Conservation (phyloP, 2,113 vertebrate species). For the Leptobrachium ailaonicum region DNA sequence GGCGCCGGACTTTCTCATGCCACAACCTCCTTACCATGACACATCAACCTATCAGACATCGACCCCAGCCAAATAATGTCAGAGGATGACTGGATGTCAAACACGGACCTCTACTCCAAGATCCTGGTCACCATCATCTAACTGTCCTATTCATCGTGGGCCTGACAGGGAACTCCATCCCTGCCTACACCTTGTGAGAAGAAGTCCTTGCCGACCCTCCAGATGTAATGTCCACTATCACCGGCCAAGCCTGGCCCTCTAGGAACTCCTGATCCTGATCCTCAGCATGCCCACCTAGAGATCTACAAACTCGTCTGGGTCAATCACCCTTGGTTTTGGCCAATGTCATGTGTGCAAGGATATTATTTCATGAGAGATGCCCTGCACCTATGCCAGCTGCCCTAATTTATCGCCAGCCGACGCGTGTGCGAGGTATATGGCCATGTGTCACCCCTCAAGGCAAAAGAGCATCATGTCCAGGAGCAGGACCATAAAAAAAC, state of each 20-base stretch:
- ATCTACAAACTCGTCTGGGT: slow-evolving; percentile 98
- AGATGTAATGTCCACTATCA: slow-evolving; percentile 94
- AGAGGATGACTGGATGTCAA: slow-evolving; percentile 82
- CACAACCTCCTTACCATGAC: slow-evolving; percentile 51
- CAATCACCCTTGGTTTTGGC: slow-evolving; percentile 95
- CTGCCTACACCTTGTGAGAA: slow-evolving; percentile 83
- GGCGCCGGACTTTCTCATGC: background rate
- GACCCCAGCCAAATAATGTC: slow-evolving; percentile 59
- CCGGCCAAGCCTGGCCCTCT: slow-evolving; percentile 90
- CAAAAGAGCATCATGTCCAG: slow-evolving; percentile 96
- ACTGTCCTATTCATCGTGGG: slow-evolving; percentile 82
- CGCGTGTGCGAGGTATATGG: slow-evolving; percentile 93
- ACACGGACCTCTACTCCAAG: slow-evolving; percentile 90
- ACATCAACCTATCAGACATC: slow-evolving; percentile 60
- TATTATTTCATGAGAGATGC: slow-evolving; percentile 94
- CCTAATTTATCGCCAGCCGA: slow-evolving; percentile 92
- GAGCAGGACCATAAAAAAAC: slow-evolving; percentile 93
- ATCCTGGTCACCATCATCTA: slow-evolving; percentile 83
- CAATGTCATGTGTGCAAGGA: slow-evolving; percentile 77
- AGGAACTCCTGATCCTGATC: slow-evolving; percentile 88
- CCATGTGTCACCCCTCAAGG: slow-evolving; percentile 95
- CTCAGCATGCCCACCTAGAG: slow-evolving; percentile 93
- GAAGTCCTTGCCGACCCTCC: slow-evolving; percentile 85
- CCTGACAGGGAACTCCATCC: slow-evolving; percentile 86
- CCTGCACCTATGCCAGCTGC: slow-evolving; percentile 91